Evolutionary conservation across 2,888 invertebrate genomes (phyloP).

Genomic region (Phrixothrix hirtus): DNA sequence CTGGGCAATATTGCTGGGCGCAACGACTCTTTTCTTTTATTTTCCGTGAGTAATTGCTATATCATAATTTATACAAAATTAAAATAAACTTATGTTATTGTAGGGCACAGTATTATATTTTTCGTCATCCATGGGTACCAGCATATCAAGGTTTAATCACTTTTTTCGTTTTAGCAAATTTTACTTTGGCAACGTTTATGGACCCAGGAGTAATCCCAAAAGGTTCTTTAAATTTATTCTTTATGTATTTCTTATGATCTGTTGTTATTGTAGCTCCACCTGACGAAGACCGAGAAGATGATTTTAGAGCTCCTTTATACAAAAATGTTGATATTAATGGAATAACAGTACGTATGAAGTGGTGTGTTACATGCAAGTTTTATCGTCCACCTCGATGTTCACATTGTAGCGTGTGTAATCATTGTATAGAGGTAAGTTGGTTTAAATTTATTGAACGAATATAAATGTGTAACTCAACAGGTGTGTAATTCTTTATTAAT

Average conservation of each 20-base stretch:
- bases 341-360: constrained; percentile 99
- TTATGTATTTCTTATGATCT: neutral
- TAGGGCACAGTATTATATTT: constrained; percentile 87
- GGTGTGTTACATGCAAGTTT: constrained; percentile 99
- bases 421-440: constrained; percentile 90
- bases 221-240: constrained; percentile 63
- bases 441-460: too few species aligned
- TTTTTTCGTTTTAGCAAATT: constrained; percentile 97
- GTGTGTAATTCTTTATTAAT: too few species aligned
- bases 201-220: constrained; percentile 98
- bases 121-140: constrained; percentile 85
- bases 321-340: constrained; percentile 98
- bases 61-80: neutral
- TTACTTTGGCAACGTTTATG: constrained; percentile 98
- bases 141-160: constrained; percentile 93
- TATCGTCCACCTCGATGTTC: constrained; percentile 98
- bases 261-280: constrained; percentile 73
- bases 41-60: constrained; percentile 85
- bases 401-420: constrained; percentile 99
- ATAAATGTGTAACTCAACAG: too few species aligned
- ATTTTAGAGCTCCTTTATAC: constrained; percentile 94
- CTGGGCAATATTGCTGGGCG: constrained; percentile 92
- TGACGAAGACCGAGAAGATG: constrained; percentile 97
- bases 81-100: constrained; percentile 11
- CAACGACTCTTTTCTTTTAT: constrained; percentile 94